Percentiles rank a stretch among this genome's conserved stretches.
Evolutionary conservation across 1,140 invertebrate genomes (phyloP).

Genomic region (Phthorimaea operculella): DNA sequence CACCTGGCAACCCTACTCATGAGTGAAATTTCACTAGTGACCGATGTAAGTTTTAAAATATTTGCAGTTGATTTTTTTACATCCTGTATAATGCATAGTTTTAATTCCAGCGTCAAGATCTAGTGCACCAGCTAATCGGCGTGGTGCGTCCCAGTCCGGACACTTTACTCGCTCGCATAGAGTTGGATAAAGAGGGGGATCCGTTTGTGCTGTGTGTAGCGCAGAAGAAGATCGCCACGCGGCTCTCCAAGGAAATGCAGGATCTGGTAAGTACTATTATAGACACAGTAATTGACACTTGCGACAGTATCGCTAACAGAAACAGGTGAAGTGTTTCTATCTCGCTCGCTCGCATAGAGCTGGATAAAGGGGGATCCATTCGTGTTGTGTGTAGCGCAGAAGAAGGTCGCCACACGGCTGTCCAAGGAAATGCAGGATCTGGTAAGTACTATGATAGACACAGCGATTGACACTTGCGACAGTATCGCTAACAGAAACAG

Average conservation of each 20-base stretch:
- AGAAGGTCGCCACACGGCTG: constrained; percentile 85
- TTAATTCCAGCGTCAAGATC: constrained; percentile 83
- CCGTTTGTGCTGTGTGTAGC: constrained; percentile 94
- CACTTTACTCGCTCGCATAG: constrained; percentile 86
- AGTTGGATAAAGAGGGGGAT: constrained; percentile 91
- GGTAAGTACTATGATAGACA: too few species aligned
- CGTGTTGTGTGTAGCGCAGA: constrained; percentile 91
- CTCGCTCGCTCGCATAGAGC: constrained; percentile 85
- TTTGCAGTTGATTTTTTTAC: too few species aligned
- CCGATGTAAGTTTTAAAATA: too few species aligned
- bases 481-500: too few species aligned
- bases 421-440: constrained; percentile 95
- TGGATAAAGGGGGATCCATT: constrained; percentile 92
- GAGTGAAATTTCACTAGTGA: too few species aligned
- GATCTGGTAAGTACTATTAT: too few species aligned
- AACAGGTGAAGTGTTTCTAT: too few species aligned
- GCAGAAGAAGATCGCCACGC: constrained; percentile 86
- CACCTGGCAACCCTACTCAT: too few species aligned
- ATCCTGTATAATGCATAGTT: too few species aligned
- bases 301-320: too few species aligned
- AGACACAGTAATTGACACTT: too few species aligned
- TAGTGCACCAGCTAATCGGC: constrained; percentile 88
- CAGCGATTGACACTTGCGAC: too few species aligned
- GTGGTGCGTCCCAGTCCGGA: constrained; percentile 88
- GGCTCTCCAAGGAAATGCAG: constrained; percentile 91